Base-by-base conservation (phyloP, 2,888 invertebrate genomes). In the Drosophila rubida region DNA sequence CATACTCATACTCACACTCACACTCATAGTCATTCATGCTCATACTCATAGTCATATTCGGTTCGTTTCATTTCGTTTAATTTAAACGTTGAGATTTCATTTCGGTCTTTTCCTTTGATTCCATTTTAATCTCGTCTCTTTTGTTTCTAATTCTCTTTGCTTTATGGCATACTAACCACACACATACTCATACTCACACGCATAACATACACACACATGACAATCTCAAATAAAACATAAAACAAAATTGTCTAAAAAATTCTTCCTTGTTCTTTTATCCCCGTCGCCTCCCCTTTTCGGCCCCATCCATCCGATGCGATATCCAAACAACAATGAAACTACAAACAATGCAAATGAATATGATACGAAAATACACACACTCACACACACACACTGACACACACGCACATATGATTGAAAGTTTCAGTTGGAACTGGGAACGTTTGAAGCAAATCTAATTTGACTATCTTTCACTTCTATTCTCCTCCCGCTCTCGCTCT, bases 361-460 rank as follows among this genome's bases (percentile, higher is more conserved):
- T 68, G 67, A 74, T 73, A 64, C 59, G 50, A 61, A 41, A 30
- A 27, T 58, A 48, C 51, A 49, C 49, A 51, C 45, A 49, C 49
- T 48, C 45, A 49, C 25, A 22, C 45, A 32, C 16, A 45, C 45
- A 30, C 48, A 51, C 54, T 32, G 30, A 59, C 4, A 54, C 30
- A 30, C 50, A 69, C 32, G 27, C 35, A 66, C 57, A 68, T 61
- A 48, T 67, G 63, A 70, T 64, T 69, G 60, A 73, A 75, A 73
- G 75, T 81, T 79, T 86, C 88, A 91, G 90, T 85, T 91, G 91
- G 91, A 90, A 90, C 80, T 92, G 91, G 91, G 90, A 92, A 84
- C 90, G 90, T 78, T 90, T 92, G 82, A 92, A 91, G 87, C 87
- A 91, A 91, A 91, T 91, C 90, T 92, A 92, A 92, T 91, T 89